Evolutionary conservation across 1,140 invertebrate genomes (phyloP), one percentile per base, ranked within the genome.

Genomic region (Papilio machaon): DNA sequence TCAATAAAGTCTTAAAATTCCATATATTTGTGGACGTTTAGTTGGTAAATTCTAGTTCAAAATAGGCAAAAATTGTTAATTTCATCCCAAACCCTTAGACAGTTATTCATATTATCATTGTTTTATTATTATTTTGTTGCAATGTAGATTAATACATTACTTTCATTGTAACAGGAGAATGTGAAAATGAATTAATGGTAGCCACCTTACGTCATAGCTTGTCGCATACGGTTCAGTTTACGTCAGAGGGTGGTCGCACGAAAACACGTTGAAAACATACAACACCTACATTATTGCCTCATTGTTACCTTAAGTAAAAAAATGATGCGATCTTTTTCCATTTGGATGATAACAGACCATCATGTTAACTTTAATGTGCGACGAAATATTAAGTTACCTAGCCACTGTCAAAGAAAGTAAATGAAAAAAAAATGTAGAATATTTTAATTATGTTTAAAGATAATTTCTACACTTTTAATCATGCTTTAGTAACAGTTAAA

Each of bases 191-290:
- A 82, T 76, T 73, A 79, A 81, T 84, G 80, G 79, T 81, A 73
- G 80, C 79, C 74, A 58, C 82, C 82, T 86, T 84, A 83, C 87
- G 85, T 88, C 84, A 86, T 76, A 85, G 80, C 49, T 73, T 76
- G 74, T 81, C 74, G 73, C 76, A 47, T 81, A 75, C 73, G 49
- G 83, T 38, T 84, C 80, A 80, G 82, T 85, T 82, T 83, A 80
- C 85, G 86, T 86, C 83, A 85, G 83, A 76, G 80, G 84, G 78
- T 73, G 79, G 81, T 81, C 81, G 73, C 75, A 84, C 80, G 79
- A 80, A 83, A 85, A 80, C 76, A 77, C 82, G 67, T 74, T 78
- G 81, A 80, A 75, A 81, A 81, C 52, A 49, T 15, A 80, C 81
- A 79, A 19, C 73, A 83, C 73, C 82, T 79, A 85, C 73, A 83